Conservation (phyloP, 2,797 vertebrate species). For the Agapornis canus region DNA sequence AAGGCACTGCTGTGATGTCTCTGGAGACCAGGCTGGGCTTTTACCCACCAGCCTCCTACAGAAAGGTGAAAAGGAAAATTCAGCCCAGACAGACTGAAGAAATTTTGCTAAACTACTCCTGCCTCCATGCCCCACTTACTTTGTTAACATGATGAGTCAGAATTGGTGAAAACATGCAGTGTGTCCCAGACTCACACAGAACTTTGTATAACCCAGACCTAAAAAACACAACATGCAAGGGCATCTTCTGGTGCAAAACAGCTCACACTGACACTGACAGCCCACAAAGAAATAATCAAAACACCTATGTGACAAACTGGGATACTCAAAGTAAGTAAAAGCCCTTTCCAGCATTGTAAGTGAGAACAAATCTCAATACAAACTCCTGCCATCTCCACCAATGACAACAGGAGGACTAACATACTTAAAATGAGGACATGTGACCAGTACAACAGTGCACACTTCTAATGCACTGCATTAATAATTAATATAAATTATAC, state of each 20-base stretch:
- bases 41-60: neutral
- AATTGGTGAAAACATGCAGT: too few relatives aligned
- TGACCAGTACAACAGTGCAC: accelerated
- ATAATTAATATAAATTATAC: accelerated
- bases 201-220: neutral
- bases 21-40: neutral
- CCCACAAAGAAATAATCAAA: neutral
- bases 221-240: neutral
- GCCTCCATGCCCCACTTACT: neutral
- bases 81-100: neutral
- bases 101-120: neutral
- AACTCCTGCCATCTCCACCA: neutral
- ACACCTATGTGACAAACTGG: neutral
- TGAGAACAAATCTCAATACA: neutral
- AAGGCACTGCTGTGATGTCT: neutral
- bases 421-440: accelerated
- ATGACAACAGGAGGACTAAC: neutral
- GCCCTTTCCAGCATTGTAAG: neutral
- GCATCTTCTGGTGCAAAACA: neutral
- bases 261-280: neutral
- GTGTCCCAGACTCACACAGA: neutral
- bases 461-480: accelerated
- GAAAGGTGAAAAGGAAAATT: neutral
- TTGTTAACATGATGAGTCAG: neutral
- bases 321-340: neutral